Base-by-base conservation (phyloP, 2,888 invertebrate genomes). In the Aleiodes alternator region DNA sequence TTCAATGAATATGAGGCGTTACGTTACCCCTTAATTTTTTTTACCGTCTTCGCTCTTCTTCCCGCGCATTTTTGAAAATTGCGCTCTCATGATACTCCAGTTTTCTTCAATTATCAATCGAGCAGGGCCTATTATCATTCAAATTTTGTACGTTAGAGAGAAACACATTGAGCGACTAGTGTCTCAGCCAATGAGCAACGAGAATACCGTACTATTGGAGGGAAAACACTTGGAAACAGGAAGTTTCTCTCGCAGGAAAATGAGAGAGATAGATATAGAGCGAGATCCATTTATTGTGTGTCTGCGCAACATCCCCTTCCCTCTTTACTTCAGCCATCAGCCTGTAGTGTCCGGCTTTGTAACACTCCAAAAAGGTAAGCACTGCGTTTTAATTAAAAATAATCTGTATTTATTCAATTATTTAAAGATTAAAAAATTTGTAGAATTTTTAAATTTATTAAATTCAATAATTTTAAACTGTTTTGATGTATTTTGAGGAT, bases 321-420 rank as follows among this genome's bases (percentile, higher is more conserved):
- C 59, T 55, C 38, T 72, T n/a, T n/a, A 64, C 64, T 57, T 55
- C 64, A 57, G 53, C 55, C 66, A 61, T 43, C 64, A 48, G 64
- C 43, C 64, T 31, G 59, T 64, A 64, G 53, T 64, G 31, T 72
- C 72, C 72, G 72, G 66, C 72, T 72, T 72, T 29, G n/a, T 53
- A 43, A 53, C 16, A 72, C 53, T 64, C 64, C 43, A 38, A 72
- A 71, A 43, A 55, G 64, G 72, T 72, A 53, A 72, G 72, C 23
- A 59, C 1, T 38, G 48, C 48, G 43, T 64, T 11, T 16, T 16
- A 23, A 43, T 64, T 23, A 48, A 64, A 43, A 14, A 16, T 14
- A 4, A 43, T 12, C 48, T 29, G 43, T 64, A 43, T 12, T 64
- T 29, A 64, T 64, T 48, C 11, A 3, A 16, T 16, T 14, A 55